These are phyloP conservation scores for Tragulus kanchil DNA, from an alignment of 2,113 vertebrate species.

Conservation along the genomic window DNA sequence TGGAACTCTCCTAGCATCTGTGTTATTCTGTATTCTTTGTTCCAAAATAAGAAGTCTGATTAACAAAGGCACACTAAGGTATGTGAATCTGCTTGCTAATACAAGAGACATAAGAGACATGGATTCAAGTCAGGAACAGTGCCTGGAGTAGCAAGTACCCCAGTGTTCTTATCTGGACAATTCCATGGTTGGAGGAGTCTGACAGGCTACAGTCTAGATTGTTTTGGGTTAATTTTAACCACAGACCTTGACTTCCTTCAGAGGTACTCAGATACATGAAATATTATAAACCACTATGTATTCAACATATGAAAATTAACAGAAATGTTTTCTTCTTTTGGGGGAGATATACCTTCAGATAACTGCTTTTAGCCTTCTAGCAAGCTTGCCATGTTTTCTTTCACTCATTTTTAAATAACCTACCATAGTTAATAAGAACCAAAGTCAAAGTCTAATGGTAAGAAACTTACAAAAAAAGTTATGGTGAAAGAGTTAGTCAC, in stretches of 20 bases:
- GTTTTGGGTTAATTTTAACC: too few species aligned
- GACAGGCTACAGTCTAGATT: too few species aligned
- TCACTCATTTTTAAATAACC: neutral
- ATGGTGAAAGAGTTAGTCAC: neutral
- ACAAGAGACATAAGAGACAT: neutral
- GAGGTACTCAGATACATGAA: neutral
- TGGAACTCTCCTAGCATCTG: neutral
- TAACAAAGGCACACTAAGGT: neutral
- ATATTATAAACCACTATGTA: neutral
- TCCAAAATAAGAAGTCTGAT: neutral
- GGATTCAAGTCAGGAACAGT: neutral
- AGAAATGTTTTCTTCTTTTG: neutral
- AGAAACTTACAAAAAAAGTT: neutral
- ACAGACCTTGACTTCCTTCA: neutral
- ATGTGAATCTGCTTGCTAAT: neutral
- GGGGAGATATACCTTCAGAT: neutral
- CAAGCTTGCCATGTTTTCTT: neutral
- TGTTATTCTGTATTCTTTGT: neutral
- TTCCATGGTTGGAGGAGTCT: neutral
- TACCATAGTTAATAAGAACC: neutral
- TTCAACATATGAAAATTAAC: conserved; percentile 16
- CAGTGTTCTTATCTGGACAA: neutral
- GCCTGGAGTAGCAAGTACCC: neutral
- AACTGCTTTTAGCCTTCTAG: neutral
- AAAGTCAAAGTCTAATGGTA: neutral